Conservation (phyloP, 2,113 vertebrate species). For the Dissostichus mawsoni region DNA sequence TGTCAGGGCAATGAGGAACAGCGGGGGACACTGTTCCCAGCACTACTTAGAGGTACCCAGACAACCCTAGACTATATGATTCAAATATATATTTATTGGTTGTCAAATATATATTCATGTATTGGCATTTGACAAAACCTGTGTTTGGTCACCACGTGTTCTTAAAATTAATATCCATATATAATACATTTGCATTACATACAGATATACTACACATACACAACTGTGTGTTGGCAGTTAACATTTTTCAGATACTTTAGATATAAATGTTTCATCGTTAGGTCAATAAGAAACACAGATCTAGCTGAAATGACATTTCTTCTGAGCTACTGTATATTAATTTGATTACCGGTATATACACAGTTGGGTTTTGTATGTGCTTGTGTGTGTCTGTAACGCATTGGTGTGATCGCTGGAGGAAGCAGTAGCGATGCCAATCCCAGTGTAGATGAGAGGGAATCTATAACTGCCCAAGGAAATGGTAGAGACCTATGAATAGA, state of each 20-base stretch:
- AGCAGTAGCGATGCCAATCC: constrained; percentile 18
- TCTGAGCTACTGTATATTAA: neutral
- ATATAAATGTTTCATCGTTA: neutral
- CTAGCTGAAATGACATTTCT: neutral
- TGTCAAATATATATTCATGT: neutral
- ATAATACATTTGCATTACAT: neutral
- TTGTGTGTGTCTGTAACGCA: constrained; percentile 2
- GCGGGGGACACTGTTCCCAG: constrained; percentile 32
- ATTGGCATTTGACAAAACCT: neutral
- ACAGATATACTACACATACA: neutral
- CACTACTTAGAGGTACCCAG: neutral
- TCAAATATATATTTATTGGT: neutral
- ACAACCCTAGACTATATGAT: neutral
- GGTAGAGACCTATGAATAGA: constrained; percentile 37
- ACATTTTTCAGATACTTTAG: neutral
- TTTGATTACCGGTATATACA: neutral
- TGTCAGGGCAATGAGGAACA: constrained; percentile 44
- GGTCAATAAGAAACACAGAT: neutral
- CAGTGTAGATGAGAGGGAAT: constrained; percentile 18
- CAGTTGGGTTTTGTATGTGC: neutral
- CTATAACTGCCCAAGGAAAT: constrained; percentile 43
- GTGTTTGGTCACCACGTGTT: neutral
- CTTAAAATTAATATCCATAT: neutral
- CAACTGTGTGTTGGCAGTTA: neutral
- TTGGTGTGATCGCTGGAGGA: constrained; percentile 15